A percentile compares a stretch with the other conserved stretches of the same genome.
phyloP scores from a whole-genome alignment of 2,888 invertebrate species.

The Papilio protenor region DNA sequence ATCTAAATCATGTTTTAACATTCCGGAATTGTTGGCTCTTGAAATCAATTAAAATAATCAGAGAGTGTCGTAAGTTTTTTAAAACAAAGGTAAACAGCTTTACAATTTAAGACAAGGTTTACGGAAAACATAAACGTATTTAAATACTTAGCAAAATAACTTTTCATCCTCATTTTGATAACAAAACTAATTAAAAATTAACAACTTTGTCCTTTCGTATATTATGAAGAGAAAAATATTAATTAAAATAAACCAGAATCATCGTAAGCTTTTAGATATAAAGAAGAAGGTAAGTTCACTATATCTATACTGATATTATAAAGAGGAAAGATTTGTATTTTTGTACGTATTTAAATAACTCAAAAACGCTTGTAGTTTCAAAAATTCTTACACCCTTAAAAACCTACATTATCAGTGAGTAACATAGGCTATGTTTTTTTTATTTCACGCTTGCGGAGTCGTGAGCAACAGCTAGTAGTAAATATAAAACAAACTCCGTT shows the following conservation, averaged over 20 bases:
- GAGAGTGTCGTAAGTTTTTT: neutral
- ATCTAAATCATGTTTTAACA: neutral
- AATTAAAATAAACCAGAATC: neutral
- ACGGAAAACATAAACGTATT: neutral
- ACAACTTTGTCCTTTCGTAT: conserved; percentile 1
- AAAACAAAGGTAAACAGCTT: neutral
- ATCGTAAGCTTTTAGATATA: neutral
- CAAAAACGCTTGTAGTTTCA: too few relatives aligned
- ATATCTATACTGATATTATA: too few relatives aligned
- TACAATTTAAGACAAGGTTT: conserved; percentile 1
- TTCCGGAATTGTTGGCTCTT: neutral
- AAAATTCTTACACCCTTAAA: too few relatives aligned
- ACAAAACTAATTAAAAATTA: conserved; percentile 8
- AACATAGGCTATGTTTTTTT: too few relatives aligned
- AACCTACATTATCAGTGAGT: too few relatives aligned
- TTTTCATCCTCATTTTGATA: neutral
- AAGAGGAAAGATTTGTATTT: too few relatives aligned
- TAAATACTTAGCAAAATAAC: neutral
- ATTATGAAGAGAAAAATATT: neutral
- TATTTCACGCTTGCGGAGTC: too few relatives aligned
- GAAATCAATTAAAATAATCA: neutral
- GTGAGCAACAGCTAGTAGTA: too few relatives aligned
- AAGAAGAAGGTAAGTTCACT: neutral
- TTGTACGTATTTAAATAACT: too few relatives aligned
- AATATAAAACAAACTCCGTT: too few relatives aligned